Evolutionary conservation across 2,888 invertebrate species (phyloP).

Genomic region (Drosophila macrospina): DNA sequence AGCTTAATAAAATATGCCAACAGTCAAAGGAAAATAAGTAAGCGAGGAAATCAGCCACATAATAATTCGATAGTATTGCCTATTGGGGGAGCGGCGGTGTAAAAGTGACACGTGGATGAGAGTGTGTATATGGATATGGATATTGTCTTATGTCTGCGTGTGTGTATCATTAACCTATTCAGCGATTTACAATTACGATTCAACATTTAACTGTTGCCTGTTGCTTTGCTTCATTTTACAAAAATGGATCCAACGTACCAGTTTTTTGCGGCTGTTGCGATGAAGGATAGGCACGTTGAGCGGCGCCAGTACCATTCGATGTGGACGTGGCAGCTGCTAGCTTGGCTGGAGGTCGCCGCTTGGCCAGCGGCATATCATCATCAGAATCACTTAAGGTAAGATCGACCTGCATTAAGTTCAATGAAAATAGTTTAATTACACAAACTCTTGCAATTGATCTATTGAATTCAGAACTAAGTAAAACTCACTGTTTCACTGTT

Average conservation of each 20-base stretch:
- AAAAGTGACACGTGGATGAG: conserved; percentile 4
- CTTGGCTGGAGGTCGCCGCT: conserved; percentile 86
- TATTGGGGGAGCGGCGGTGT: not conserved
- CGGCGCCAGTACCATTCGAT: conserved; percentile 70
- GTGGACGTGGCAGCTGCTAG: conserved; percentile 74
- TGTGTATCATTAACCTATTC: conserved; percentile 38
- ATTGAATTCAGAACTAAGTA: not conserved
- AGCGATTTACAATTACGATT: conserved; percentile 46
- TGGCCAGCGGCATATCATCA: conserved; percentile 88
- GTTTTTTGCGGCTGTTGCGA: conserved; percentile 78
- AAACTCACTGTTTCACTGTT: conserved; percentile 84
- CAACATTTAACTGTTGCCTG: conserved; percentile 42
- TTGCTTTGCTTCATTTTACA: conserved; percentile 70
- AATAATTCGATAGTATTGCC: conserved; percentile 1
- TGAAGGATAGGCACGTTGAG: conserved; percentile 66
- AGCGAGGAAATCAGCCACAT: conserved; percentile 9
- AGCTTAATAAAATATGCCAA: not conserved
- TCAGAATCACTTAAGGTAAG: conserved; percentile 91
- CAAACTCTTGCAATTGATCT: not conserved
- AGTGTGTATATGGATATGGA: conserved; percentile 21
- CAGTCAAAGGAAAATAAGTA: conserved; percentile 1
- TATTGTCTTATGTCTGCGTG: conserved; percentile 11
- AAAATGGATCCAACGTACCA: conserved; percentile 84
- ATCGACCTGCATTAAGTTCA: conserved; percentile 86
- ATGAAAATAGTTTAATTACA: not conserved